These are phyloP conservation scores for Hiodon alosoides DNA, from an alignment of 2,113 vertebrate genomes.

Conservation along the genomic window DNA sequence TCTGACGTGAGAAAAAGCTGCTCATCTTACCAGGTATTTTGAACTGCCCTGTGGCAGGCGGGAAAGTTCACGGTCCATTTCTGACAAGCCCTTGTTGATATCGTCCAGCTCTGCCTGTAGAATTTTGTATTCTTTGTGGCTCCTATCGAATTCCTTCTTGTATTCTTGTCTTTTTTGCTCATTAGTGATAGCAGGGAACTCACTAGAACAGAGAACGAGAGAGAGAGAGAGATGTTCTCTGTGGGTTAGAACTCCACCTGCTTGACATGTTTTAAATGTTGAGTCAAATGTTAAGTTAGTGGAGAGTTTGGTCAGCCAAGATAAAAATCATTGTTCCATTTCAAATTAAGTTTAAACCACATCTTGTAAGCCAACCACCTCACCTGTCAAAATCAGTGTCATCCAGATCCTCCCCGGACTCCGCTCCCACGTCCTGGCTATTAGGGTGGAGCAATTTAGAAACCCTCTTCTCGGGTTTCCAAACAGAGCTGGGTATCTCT, in stretches of 20 bases:
- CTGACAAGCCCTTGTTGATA: slow-evolving; percentile 60
- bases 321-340: too few species aligned
- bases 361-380: slow-evolving; percentile 26
- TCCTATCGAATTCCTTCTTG: slow-evolving; percentile 69
- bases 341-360: too few species aligned
- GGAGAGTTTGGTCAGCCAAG: background rate
- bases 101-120: slow-evolving; percentile 70
- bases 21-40: slow-evolving; percentile 64
- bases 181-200: slow-evolving; percentile 61
- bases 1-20: background rate
- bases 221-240: background rate
- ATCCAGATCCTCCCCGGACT: slow-evolving; percentile 79
- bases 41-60: slow-evolving; percentile 59
- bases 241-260: background rate
- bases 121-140: slow-evolving; percentile 68
- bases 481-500: slow-evolving; percentile 59
- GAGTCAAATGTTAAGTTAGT: too few species aligned
- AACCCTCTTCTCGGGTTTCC: slow-evolving; percentile 40
- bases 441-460: slow-evolving; percentile 33
- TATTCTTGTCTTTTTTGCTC: slow-evolving; percentile 64
- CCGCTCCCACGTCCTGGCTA: slow-evolving; percentile 56
- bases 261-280: background rate
- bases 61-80: slow-evolving; percentile 62
- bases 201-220: slow-evolving; percentile 38
- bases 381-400: slow-evolving; percentile 72